Base-by-base conservation (phyloP, 2,113 vertebrate genomes). In the Zosterops lateralis region DNA sequence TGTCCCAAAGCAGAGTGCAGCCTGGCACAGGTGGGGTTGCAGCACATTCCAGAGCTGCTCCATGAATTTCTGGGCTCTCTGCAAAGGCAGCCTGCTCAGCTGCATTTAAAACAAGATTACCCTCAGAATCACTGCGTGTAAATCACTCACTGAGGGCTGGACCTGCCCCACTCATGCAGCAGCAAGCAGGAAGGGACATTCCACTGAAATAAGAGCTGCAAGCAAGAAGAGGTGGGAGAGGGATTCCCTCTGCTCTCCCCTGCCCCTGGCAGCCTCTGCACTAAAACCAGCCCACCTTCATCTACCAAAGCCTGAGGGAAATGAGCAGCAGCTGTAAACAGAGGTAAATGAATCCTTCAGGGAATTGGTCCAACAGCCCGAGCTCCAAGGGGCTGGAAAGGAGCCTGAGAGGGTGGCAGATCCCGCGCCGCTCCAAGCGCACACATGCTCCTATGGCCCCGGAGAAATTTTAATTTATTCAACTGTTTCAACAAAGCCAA, bases 401-500 rank as follows among this genome's bases (percentile, higher is more conserved):
- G 70, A 65, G 91, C 92, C 92, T 31, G 3, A 14, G 88, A 76
- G 93, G 84, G 95, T 56, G 91, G 86, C 92, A 62, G 85, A 72
- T 50, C 74, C 76, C 1, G 1, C 2, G 3, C 84, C 4, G 25
- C 83, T 94, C 94, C 94, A 85, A 83, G 57, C 3, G 4, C 81
- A 12, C 94, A 86, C 93, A 47, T 45, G 65, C 62, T 76, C 45
- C 6, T 19, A 16, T 1, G 24, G 81, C 95, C 90, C 50, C 4
- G 2, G 82, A 93, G 87, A 92, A 91, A 93, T 67, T 84, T 92
- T 95, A 82, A 96, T 97, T 93, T 94, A 79, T 83, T 86, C 90
- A 92, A 96, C 86, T 95, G 92, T 90, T 95, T 91, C 93, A 95
- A 84, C 92, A 93, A 67, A 75, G n/a, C 40, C 78, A 34, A 66